Conservation (phyloP, 2,888 invertebrate genomes). For the Orthonychiurus folsomi region DNA sequence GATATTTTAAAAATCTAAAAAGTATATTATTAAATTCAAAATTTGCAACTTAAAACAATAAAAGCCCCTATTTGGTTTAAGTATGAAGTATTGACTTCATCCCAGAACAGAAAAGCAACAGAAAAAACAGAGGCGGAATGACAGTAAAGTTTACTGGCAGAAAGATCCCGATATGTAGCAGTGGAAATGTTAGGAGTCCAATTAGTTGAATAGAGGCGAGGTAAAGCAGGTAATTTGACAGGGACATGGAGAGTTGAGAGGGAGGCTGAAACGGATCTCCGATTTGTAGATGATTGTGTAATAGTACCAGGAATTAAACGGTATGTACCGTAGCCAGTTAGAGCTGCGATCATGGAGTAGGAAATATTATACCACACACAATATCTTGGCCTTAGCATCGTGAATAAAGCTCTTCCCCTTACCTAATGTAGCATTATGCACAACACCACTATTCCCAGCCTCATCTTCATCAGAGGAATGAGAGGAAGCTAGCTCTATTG, state of each 20-base stretch:
- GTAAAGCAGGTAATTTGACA: constrained; percentile 35
- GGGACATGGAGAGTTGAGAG: constrained; percentile 37
- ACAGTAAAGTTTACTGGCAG: constrained; percentile 32
- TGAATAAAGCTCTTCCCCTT: too few relatives aligned
- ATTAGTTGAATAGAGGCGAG: constrained; percentile 38
- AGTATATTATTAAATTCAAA: not conserved
- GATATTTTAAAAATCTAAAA: not conserved
- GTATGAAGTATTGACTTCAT: too few relatives aligned
- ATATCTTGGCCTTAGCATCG: not conserved
- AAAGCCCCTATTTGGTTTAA: too few relatives aligned
- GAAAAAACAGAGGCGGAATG: too few relatives aligned
- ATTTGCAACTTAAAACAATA: too few relatives aligned
- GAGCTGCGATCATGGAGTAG: constrained; percentile 14
- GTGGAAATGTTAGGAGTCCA: constrained; percentile 40
- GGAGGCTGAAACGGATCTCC: constrained; percentile 36
- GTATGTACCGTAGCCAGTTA: constrained; percentile 29
- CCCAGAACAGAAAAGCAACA: too few relatives aligned
- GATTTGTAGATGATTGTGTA: constrained; percentile 21
- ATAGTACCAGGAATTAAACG: constrained; percentile 24
- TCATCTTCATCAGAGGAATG: constrained; percentile 86
- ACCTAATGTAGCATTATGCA: constrained; percentile 34
- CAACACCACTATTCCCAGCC: constrained; percentile 41
- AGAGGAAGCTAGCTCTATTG: constrained; percentile 84
- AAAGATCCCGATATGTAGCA: constrained; percentile 32
- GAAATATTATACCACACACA: not conserved